Conservation (phyloP, 2,797 vertebrate genomes). For the Amazonetta brasiliensis region DNA sequence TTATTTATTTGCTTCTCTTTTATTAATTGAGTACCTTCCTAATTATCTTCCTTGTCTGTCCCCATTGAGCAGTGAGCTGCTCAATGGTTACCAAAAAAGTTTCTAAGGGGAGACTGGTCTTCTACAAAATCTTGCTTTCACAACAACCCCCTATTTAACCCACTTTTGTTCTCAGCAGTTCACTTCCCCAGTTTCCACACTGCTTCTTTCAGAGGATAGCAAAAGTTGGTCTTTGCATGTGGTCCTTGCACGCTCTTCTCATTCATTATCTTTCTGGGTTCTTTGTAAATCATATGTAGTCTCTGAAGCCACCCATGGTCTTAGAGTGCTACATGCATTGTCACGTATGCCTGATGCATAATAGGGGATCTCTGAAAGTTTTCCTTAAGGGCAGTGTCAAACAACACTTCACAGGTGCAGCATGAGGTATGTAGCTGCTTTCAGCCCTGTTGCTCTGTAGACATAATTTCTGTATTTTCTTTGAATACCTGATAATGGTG, state of each 20-base stretch:
- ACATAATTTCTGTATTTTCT: neutral
- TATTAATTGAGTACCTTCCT: neutral
- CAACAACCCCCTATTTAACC: neutral
- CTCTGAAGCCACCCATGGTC: neutral
- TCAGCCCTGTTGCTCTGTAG: neutral
- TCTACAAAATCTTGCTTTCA: neutral
- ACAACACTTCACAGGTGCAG: neutral
- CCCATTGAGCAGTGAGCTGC: neutral
- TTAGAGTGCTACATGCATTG: neutral
- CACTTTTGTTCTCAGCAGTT: neutral
- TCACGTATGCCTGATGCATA: neutral
- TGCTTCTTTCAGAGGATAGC: neutral
- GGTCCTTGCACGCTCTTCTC: neutral
- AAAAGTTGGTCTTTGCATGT: neutral
- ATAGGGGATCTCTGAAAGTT: neutral
- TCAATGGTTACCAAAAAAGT: neutral
- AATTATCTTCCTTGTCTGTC: neutral
- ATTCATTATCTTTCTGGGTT: neutral
- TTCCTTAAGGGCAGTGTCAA: neutral
- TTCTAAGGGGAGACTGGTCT: neutral
- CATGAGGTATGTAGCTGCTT: neutral
- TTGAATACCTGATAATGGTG: neutral
- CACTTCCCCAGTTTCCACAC: neutral
- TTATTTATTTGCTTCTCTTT: constrained; percentile 1
- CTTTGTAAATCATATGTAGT: neutral